Percentiles rank a stretch among this genome's conserved stretches.
Conservation (phyloP, 2,797 vertebrate species). For the Hirundo rustica region DNA sequence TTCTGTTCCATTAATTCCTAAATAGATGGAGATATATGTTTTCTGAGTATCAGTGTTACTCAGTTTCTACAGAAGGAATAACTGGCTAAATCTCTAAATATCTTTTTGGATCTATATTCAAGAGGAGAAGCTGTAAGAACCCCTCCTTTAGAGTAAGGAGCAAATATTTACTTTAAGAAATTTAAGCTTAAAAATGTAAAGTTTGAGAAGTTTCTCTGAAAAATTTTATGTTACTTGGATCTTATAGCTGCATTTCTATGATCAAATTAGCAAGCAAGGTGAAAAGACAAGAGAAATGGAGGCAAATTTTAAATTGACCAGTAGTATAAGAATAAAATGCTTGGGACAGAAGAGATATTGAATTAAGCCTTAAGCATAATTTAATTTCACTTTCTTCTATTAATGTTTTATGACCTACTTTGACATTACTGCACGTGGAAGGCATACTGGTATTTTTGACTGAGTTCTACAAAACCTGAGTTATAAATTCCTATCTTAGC, state of each 20-base stretch:
- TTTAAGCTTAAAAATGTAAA: background rate
- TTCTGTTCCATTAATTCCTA: background rate
- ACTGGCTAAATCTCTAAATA: background rate
- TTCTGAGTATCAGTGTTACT: background rate
- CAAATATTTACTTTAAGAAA: background rate
- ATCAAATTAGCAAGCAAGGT: background rate
- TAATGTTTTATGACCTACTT: constrained; percentile 4
- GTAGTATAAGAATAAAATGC: background rate
- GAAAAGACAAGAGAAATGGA: background rate
- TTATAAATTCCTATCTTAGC: background rate
- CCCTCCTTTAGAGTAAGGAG: background rate
- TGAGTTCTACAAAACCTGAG: background rate
- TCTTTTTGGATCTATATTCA: background rate
- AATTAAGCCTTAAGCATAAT: background rate
- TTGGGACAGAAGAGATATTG: background rate
- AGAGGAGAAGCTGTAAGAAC: background rate
- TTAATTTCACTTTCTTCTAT: background rate
- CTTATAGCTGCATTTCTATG: background rate
- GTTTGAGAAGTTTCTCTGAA: background rate
- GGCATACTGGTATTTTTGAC: background rate
- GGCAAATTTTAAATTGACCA: background rate
- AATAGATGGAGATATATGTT: background rate
- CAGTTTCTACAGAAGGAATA: background rate
- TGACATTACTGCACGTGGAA: background rate
- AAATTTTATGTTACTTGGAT: background rate